Conservation (phyloP, 2,797 vertebrate species). For the Girardinus metallicus region DNA sequence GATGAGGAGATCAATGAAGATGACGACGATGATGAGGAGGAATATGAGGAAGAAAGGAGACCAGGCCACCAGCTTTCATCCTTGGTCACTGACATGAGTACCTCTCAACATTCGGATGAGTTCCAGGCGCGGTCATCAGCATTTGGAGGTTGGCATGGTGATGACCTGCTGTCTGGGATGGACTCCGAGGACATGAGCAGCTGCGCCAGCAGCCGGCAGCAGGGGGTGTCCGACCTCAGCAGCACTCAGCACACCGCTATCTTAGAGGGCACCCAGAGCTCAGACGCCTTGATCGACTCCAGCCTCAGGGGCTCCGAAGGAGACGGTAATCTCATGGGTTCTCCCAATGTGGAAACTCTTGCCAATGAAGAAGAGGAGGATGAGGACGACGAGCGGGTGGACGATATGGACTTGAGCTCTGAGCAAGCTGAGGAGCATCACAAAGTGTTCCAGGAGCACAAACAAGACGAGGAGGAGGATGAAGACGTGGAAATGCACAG, state of each 20-base stretch:
- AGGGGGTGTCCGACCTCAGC: slow-evolving; percentile 75
- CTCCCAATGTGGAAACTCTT: slow-evolving; percentile 79
- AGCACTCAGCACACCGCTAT: slow-evolving; percentile 74
- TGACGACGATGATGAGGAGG: slow-evolving; percentile 73
- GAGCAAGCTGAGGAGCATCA: slow-evolving; percentile 70
- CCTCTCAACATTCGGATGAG: slow-evolving; percentile 71
- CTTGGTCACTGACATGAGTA: slow-evolving; percentile 68
- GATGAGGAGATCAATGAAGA: slow-evolving; percentile 86
- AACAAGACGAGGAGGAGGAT: slow-evolving; percentile 72
- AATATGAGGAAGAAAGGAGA: slow-evolving; percentile 76
- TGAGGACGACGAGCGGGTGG: slow-evolving; percentile 69
- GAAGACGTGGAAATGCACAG: slow-evolving; percentile 81
- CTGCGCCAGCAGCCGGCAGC: slow-evolving; percentile 76
- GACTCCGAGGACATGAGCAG: slow-evolving; percentile 78
- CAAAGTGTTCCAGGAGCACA: slow-evolving; percentile 53
- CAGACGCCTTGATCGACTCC: slow-evolving; percentile 74
- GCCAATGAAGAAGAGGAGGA: slow-evolving; percentile 82
- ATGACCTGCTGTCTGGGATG: slow-evolving; percentile 74
- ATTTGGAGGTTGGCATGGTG: slow-evolving; percentile 65
- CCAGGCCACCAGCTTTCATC: slow-evolving; percentile 66
- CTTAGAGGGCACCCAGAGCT: slow-evolving; percentile 78
- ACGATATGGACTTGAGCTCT: slow-evolving; percentile 76
- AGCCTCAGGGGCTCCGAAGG: slow-evolving; percentile 76
- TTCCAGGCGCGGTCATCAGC: slow-evolving; percentile 56
- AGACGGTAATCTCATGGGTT: slow-evolving; percentile 74